These are phyloP conservation scores for Prochilodus magdalenae DNA, from an alignment of 2,113 vertebrate species.

Conservation along the genomic window DNA sequence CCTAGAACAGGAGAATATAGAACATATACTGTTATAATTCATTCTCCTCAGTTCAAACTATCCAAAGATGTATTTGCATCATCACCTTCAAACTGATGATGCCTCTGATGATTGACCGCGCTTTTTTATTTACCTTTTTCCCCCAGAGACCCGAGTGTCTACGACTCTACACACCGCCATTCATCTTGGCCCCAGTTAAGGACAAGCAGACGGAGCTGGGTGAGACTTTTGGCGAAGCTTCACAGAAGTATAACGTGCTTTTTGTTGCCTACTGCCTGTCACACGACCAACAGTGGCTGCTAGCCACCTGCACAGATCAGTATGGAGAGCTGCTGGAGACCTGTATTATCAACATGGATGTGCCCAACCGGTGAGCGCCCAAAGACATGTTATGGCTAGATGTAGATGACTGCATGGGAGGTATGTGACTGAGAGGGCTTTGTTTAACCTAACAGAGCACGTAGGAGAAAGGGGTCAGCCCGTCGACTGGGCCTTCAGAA, in stretches of 20 bases:
- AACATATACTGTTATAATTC: no score
- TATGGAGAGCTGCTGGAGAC: conserved; percentile 96
- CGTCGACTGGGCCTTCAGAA: conserved; percentile 94
- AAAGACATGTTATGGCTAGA: neutral
- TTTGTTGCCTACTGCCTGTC: conserved; percentile 98
- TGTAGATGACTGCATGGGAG: neutral
- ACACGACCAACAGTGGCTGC: conserved; percentile 96
- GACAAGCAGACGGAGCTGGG: conserved; percentile 97
- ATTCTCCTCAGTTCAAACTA: no score
- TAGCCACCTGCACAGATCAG: conserved; percentile 95
- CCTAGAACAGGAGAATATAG: no score
- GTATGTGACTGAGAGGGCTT: neutral
- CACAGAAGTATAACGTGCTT: conserved; percentile 96
- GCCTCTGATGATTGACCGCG: neutral
- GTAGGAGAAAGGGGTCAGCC: conserved; percentile 99
- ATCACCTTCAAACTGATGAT: neutral
- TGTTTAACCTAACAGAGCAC: conserved; percentile 77
- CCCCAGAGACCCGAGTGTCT: conserved; percentile 92
- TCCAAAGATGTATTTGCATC: no score
- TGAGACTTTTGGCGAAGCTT: conserved; percentile 95
- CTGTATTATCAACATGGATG: conserved; percentile 94
- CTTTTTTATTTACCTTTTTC: no score
- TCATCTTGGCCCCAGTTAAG: conserved; percentile 94
- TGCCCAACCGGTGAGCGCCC: conserved; percentile 89
- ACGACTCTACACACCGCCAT: conserved; percentile 93